Evolutionary conservation across 2,888 invertebrate species (phyloP).

Genomic region (Hesperia comma): DNA sequence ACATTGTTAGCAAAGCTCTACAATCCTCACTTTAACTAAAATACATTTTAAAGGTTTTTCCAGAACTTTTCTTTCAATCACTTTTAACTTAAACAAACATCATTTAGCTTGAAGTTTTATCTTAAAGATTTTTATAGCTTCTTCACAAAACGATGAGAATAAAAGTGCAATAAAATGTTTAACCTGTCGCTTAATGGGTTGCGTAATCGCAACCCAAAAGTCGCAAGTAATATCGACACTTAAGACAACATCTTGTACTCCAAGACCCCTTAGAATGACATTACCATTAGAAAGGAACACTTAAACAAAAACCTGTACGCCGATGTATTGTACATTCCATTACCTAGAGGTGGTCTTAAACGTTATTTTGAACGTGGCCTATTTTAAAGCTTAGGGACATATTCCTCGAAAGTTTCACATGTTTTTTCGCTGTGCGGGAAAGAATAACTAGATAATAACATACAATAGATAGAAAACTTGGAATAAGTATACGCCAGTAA

Average conservation of each 20-base stretch:
- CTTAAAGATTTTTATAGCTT: background rate
- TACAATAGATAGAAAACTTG: constrained; percentile 6
- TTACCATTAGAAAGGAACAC: constrained; percentile 73
- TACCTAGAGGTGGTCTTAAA: constrained; percentile 40
- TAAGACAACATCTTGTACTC: constrained; percentile 44
- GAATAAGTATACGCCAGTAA: constrained; percentile 23
- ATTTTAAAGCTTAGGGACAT: constrained; percentile 33
- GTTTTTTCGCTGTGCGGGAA: constrained; percentile 46
- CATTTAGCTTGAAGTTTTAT: background rate
- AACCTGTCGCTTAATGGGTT: constrained; percentile 4
- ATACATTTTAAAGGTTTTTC: too few species aligned
- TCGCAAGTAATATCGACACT: constrained; percentile 14
- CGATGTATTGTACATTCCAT: constrained; percentile 43
- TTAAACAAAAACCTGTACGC: constrained; percentile 45
- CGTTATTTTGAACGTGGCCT: constrained; percentile 41
- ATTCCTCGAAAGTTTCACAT: constrained; percentile 29
- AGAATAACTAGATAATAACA: constrained; percentile 26
- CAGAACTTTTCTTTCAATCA: too few species aligned
- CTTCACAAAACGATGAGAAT: background rate
- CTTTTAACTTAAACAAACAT: too few species aligned
- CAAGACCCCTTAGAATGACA: constrained; percentile 51
- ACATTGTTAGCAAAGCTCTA: too few species aligned
- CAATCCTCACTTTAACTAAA: too few species aligned
- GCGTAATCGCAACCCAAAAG: constrained; percentile 24
- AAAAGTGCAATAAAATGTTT: background rate